These are phyloP conservation scores for Hypocryptadius cinnamomeus DNA, from an alignment of 2,113 vertebrate genomes.

Conservation along the genomic window DNA sequence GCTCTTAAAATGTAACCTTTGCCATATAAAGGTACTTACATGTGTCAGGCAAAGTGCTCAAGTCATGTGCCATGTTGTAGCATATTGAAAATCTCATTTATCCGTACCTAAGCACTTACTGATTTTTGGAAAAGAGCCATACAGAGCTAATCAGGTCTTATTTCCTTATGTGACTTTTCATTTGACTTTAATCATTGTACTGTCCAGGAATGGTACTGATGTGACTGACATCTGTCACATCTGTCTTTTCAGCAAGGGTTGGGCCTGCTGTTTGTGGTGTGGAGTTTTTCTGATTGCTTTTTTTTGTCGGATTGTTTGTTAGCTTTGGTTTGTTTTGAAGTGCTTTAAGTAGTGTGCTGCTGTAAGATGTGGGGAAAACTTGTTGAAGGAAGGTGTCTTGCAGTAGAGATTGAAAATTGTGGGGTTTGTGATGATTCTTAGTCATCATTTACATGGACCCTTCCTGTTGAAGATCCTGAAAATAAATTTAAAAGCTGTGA, in stretches of 20 bases:
- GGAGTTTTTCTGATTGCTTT: neutral
- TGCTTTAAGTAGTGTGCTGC: neutral
- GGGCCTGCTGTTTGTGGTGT: neutral
- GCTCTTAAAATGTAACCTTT: neutral
- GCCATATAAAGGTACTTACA: neutral
- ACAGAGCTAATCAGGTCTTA: neutral
- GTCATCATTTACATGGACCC: neutral
- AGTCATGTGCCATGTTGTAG: neutral
- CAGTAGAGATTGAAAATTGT: neutral
- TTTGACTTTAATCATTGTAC: neutral
- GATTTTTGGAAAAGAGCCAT: neutral
- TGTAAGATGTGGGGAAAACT: neutral
- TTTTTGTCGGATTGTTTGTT: neutral
- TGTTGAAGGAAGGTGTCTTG: neutral
- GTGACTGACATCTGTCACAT: neutral
- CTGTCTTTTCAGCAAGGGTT: neutral
- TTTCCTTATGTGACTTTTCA: neutral
- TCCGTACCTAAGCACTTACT: neutral
- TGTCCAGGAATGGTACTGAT: neutral
- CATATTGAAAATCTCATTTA: neutral
- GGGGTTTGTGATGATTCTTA: neutral
- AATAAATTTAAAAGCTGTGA: neutral
- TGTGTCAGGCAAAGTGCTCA: neutral
- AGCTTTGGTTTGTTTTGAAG: neutral
- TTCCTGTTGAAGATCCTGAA: neutral